Conservation (phyloP, 2,888 invertebrate species). For the Lycophotia porphyrea region DNA sequence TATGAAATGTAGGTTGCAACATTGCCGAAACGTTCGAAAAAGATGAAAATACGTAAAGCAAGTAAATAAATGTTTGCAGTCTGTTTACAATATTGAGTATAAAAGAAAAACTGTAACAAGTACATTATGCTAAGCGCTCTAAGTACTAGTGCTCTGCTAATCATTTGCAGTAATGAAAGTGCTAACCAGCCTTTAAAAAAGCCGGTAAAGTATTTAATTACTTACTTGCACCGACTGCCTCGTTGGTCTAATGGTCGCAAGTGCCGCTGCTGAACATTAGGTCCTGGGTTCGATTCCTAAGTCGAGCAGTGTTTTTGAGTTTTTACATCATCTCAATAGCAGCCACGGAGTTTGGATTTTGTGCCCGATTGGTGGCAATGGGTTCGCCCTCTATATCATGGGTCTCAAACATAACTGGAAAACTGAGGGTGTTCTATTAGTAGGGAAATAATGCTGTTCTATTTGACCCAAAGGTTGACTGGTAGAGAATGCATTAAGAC, state of each 20-base stretch:
- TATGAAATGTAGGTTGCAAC: neutral
- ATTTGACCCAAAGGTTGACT: no score
- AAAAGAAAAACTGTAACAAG: neutral
- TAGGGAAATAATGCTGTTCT: no score
- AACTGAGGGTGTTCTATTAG: neutral
- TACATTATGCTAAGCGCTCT: constrained; percentile 36
- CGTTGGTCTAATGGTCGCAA: neutral
- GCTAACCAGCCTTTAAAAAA: neutral
- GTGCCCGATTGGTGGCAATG: neutral
- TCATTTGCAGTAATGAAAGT: constrained; percentile 46
- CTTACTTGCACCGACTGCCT: neutral
- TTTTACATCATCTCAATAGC: neutral
- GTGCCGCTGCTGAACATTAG: neutral
- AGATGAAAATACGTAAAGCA: neutral
- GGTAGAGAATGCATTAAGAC: no score
- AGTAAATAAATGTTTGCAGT: constrained; percentile 1
- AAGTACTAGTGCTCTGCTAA: constrained; percentile 20
- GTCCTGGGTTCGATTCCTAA: neutral
- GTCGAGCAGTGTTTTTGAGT: neutral
- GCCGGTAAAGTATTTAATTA: constrained; percentile 27
- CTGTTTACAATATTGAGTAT: constrained; percentile 34
- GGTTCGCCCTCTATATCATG: neutral
- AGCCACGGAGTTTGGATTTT: neutral
- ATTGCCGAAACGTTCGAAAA: neutral
- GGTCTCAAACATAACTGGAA: neutral